phyloP scores from a whole-genome alignment of 2,113 vertebrate genomes.

The Sinocyclocheilus rhinocerous region DNA sequence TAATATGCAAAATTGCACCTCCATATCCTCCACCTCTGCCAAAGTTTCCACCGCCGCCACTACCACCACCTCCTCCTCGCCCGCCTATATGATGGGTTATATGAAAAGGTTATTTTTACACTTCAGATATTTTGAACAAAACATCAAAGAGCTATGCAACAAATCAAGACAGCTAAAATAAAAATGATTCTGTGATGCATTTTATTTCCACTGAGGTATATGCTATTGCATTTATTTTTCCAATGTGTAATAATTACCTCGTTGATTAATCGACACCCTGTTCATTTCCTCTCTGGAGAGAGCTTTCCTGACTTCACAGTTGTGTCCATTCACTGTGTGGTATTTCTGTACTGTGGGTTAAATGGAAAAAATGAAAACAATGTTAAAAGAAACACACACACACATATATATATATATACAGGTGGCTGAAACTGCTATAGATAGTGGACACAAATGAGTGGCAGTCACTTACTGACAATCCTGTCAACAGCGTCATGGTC shows the following conservation, averaged over 20 bases:
- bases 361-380: background rate
- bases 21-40: slow-evolving; percentile 69
- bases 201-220: background rate
- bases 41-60: slow-evolving; percentile 18
- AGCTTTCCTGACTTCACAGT: slow-evolving; percentile 85
- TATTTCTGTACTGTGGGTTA: slow-evolving; percentile 80
- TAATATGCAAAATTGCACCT: slow-evolving; percentile 69
- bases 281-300: slow-evolving; percentile 85
- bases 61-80: slow-evolving; percentile 71
- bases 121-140: background rate
- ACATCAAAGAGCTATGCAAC: background rate
- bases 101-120: background rate
- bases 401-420: too few relatives aligned
- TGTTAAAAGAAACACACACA: background rate
- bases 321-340: slow-evolving; percentile 84
- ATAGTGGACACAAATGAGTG: too few relatives aligned
- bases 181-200: background rate
- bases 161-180: background rate
- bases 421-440: too few relatives aligned
- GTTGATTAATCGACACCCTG: slow-evolving; percentile 75
- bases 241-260: slow-evolving; percentile 65
- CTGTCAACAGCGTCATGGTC: slow-evolving; percentile 87
- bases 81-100: slow-evolving; percentile 26
- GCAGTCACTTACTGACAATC: slow-evolving; percentile 82
- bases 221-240: too few relatives aligned